Evolutionary conservation across 2,113 vertebrate species (phyloP), one percentile per base, ranked within the genome.

Genomic region (Xyliphius kryptos): DNA sequence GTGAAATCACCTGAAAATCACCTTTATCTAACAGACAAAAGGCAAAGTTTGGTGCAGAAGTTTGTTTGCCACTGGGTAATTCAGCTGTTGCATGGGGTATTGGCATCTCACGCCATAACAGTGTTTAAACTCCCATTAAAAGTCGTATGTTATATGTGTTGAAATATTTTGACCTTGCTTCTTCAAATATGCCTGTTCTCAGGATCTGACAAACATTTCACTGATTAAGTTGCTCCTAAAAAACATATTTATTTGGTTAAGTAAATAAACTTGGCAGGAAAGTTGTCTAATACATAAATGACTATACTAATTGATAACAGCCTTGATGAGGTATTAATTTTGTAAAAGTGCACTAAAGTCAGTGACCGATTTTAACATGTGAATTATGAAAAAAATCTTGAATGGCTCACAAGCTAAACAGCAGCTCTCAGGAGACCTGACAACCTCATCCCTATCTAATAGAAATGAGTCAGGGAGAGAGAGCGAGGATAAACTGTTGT

Each of bases 401-500:
- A 67, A 65, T 59, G 47, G 38, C 56, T 67, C 64, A 67, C 36
- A 41, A 37, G 63, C 57, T 58, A 58, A 51, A 41, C 32, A 46
- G 56, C 44, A 56, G 51, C 56, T 63, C 56, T 63, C 61, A 19
- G 44, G 63, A 64, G 47, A 56, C 19, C 56, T 72, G 66, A 64
- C 56, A 68, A 64, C 56, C 58, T 58, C 56, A 52, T 57, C 67
- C 50, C 48, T 63, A 68, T 61, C 62, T 66, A 26, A 57, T 51
- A 62, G 63, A 56, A 61, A 66, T 66, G 69, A 68, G 63, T 52
- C 74, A 73, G 67, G 66, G 71, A 64, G 65, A 69, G 59, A 9
- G 61, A 70, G 68, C 54, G 59, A 17, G 62, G 64, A 60, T 70
- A 63, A 74, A 74, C 77, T 63, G 79, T 78, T 81, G 78, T 85